Evolutionary conservation across 2,113 vertebrate genomes (phyloP).

Genomic region (Tichodroma muraria): DNA sequence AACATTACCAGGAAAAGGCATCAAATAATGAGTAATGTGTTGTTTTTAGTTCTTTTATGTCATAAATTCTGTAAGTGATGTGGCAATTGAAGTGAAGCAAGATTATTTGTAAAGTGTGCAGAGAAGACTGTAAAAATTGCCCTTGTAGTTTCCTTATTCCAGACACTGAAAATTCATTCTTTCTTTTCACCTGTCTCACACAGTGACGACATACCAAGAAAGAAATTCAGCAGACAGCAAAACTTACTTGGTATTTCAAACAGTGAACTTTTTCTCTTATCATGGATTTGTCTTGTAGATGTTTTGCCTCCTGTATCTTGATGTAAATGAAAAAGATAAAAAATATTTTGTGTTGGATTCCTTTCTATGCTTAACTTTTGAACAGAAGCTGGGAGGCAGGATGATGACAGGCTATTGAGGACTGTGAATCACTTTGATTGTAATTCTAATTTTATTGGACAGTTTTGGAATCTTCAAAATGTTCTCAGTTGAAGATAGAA

Average conservation of each 20-base stretch:
- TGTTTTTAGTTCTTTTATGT: background rate
- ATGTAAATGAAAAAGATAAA: background rate
- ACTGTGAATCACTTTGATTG: background rate
- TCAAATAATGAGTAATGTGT: background rate
- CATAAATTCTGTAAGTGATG: background rate
- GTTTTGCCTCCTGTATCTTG: background rate
- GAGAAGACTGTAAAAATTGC: background rate
- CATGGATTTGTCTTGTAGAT: background rate
- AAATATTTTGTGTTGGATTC: background rate
- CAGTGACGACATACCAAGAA: background rate
- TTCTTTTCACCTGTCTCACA: background rate
- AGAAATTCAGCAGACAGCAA: background rate
- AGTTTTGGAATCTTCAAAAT: background rate
- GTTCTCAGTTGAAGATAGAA: background rate
- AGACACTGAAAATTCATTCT: background rate
- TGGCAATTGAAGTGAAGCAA: background rate
- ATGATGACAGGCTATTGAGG: background rate
- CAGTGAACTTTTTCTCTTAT: background rate
- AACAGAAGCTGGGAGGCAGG: background rate
- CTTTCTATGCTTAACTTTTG: background rate
- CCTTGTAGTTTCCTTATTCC: background rate
- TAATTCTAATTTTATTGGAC: background rate
- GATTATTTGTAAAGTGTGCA: background rate
- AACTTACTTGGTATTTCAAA: background rate
- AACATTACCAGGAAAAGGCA: background rate